These are phyloP conservation scores for Tachina fera DNA, from an alignment of 2,888 invertebrate genomes.

Conservation along the genomic window DNA sequence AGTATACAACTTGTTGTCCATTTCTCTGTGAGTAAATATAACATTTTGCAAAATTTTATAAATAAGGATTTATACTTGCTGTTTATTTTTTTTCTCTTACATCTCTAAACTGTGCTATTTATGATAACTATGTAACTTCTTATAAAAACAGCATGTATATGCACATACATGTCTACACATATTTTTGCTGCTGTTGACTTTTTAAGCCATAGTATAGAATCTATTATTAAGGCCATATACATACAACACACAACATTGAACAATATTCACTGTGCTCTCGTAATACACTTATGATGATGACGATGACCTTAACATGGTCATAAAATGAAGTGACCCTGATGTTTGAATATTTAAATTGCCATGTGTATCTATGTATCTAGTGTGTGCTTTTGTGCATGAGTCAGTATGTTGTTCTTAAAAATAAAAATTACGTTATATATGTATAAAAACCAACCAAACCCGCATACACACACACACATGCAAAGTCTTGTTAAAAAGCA, in stretches of 20 bases:
- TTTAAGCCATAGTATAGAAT: slow-evolving; percentile 51
- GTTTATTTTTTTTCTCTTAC: slow-evolving; percentile 1
- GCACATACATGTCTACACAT: background rate
- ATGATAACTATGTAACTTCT: slow-evolving; percentile 24
- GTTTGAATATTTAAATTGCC: slow-evolving; percentile 31
- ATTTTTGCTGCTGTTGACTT: slow-evolving; percentile 19
- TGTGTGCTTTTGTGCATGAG: slow-evolving; percentile 35
- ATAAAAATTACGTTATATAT: background rate
- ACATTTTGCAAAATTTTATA: slow-evolving; percentile 17
- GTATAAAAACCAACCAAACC: slow-evolving; percentile 1
- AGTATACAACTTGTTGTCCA: slow-evolving; percentile 13
- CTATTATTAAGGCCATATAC: slow-evolving; percentile 29
- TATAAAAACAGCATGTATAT: slow-evolving; percentile 23
- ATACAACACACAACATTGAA: slow-evolving; percentile 9
- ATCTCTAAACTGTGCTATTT: slow-evolving; percentile 60
- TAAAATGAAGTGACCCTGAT: slow-evolving; percentile 69
- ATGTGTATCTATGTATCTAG: background rate
- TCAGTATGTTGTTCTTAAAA: slow-evolving; percentile 43
- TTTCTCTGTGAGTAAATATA: background rate
- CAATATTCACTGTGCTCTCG: slow-evolving; percentile 8
- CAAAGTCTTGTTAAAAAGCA: slow-evolving; percentile 31
- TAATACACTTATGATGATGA: slow-evolving; percentile 42
- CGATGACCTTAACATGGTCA: slow-evolving; percentile 68
- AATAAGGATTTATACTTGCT: slow-evolving; percentile 2
- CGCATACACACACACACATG: slow-evolving; percentile 37